Evolutionary conservation across 1,140 invertebrate genomes (phyloP), one percentile per base, ranked within the genome.

Genomic region (Calephelis nemesis): DNA sequence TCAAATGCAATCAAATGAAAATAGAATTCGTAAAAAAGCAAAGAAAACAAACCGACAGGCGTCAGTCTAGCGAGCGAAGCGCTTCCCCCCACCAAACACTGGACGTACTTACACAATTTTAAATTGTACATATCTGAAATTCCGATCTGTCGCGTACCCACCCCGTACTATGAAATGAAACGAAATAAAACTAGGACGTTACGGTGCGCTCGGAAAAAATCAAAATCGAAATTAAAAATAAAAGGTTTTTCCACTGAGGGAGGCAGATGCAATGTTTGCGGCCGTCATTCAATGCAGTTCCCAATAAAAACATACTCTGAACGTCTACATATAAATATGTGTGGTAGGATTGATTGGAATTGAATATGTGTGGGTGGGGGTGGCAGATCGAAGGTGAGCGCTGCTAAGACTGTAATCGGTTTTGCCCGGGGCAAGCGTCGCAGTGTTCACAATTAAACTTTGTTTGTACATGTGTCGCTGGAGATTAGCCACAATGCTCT

Each of bases 1-100:
- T 92, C 90, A 90, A 92, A 92, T 92, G 90, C 91, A 92, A 92
- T 92, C 90, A 92, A 92, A 92, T 92, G 89, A 91, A 91, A 91
- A 91, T 90, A 91, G 88, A 86, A 90, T 87, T 86, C 78, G 82
- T 83, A 83, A 87, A 90, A 90, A 91, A 89, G 79, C 78, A 90
- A 90, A 89, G 87, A 85, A 89, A 91, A 90, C 85, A 88, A 90
- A 82, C 78, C 81, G 88, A 91, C 89, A 91, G 88, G 85, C 89
- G 89, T 91, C 89, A 91, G 84, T 90, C 89, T 89, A 89, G 81
- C 84, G 83, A 74, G 77, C 74, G 78, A 70, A 75, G 74, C 77
- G 77, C 69, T 76, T 75, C 75, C 72, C 74, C 76, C 58, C 79
- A 69, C 81, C 80, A 77, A 77, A 78, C 77, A 79, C 85, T 91